Evolutionary conservation across 2,888 invertebrate genomes (phyloP), one percentile per base, ranked within the genome.

Genomic region (Fragum whitleyi): DNA sequence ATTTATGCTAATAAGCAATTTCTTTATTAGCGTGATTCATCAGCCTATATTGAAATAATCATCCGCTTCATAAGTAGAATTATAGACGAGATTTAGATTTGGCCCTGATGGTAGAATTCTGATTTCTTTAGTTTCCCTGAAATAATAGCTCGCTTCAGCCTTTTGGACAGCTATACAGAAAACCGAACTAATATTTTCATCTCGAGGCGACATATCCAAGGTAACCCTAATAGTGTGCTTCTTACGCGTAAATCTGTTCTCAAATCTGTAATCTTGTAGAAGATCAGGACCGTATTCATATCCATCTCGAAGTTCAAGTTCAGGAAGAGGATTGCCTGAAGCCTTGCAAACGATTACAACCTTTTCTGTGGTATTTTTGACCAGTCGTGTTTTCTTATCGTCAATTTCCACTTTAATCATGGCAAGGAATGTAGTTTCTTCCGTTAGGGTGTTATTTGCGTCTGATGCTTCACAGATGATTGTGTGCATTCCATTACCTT

Each of bases 281-380:
- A 65, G 42, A 23, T 70, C 47, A 11, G 57, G 36, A 2, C 55
- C 57, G 11, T 72, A 28, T 39, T 36, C 16, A 9, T 19, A 0
- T 26, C 16, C n/a, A 5, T 19, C 6, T 6, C 26, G 59, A 2
- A 72, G 23, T 72, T 61, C 61, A 2, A 72, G 28, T 6, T 42
- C 39, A 1, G 72, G 72, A 26, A n/a, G 26, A 19, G 61, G 59
- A 11, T 39, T 61, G 6, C 72, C 59, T 21, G 61, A 26, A 3
- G 61, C 72, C 26, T 72, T 42, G 36, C 72, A 72, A 2, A 39
- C 23, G 3, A 72, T 28, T 19, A 61, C 59, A 1, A 59, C 57
- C 39, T 42, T 57, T 2, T n/a, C 47, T 42, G 72, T 61, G 61
- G 39, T 72, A 28, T 59, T 72, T 36, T 28, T 39, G 23, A 42